Evolutionary conservation across 2,797 vertebrate genomes (phyloP), one percentile per base, ranked within the genome.

Genomic region (Thaleichthys pacificus): DNA sequence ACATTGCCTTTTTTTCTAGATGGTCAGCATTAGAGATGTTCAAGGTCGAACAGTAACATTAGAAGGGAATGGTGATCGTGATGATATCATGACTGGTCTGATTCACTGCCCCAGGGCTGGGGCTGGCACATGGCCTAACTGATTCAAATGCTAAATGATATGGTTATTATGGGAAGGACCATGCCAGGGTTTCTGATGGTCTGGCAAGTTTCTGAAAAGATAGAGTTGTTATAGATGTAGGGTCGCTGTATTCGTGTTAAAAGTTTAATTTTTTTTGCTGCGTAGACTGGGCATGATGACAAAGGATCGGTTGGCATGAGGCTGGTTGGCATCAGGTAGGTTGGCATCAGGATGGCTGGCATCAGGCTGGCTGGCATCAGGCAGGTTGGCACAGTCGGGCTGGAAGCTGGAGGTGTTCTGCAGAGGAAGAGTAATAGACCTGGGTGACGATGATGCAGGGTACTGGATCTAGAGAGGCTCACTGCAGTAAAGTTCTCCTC

Each of bases 61-160:
- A 42, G 38, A 42, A 42, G 7, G 38, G 9, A 42, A 11, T 2
- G 7, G 38, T 42, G 11, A 9, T 42, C 2, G 9, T 42, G 38
- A 42, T 42, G 38, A 9, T 11, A 42, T 12, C 38, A 11, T 9
- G 38, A 42, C 38, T 42, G 9, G 38, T 42, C 38, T 42, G 8
- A 42, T 42, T 42, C 8, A 2, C 38, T 42, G 38, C 38, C 38
- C 38, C 38, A 26, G n/a, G 58, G 49, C n/a, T 76, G 47, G 22
- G 17, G 68, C 61, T 47, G 49, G 42, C 30, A 14, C 64, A 63
- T 56, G 64, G 74, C 65, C 64, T 58, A 73, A 75, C 6, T 7
- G 63, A 58, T 22, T 66, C 47, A 71, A 71, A 63, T 63, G 58
- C 38, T 51, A 51, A 42, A 6, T 11, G 30, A 26, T 22, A 61